Evolutionary conservation across 2,113 vertebrate species (phyloP).

Genomic region (Synodontis membranacea): DNA sequence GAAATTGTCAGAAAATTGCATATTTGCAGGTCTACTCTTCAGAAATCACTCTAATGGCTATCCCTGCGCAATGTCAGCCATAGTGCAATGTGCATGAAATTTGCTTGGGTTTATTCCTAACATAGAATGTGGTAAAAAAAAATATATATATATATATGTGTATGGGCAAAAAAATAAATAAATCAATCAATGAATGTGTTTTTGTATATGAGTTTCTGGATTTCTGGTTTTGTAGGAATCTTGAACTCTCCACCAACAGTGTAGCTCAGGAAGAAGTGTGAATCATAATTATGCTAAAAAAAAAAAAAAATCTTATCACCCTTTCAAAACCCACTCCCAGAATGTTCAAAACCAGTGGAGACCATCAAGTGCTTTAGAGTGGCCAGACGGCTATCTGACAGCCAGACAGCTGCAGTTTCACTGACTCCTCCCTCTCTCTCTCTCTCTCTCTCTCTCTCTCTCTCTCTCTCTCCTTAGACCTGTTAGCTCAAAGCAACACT

Average conservation of each 20-base stretch:
- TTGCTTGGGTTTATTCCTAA: background rate
- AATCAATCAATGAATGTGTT: background rate
- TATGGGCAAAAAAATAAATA: background rate
- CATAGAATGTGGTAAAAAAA: background rate
- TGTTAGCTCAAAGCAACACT: conserved; percentile 80
- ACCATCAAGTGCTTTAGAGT: conserved; percentile 32
- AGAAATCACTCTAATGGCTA: background rate
- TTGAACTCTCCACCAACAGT: background rate
- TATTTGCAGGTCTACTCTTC: background rate
- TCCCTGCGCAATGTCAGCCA: background rate
- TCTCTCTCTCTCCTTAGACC: conserved; percentile 66
- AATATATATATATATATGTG: background rate
- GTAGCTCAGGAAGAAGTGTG: conserved; percentile 30
- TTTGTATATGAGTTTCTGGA: background rate
- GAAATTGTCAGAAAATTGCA: background rate
- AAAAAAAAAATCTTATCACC: conserved; percentile 51
- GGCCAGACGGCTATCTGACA: conserved; percentile 45
- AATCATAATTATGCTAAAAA: background rate
- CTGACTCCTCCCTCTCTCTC: conserved; percentile 47
- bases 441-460: conserved; percentile 34
- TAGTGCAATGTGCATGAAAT: background rate
- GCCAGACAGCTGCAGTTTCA: conserved; percentile 69
- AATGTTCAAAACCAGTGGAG: conserved; percentile 30
- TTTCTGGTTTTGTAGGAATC: background rate
- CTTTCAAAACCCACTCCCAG: conserved; percentile 55